Evolutionary conservation across 2,888 invertebrate species (phyloP).

Genomic region (Eremobia ochroleuca): DNA sequence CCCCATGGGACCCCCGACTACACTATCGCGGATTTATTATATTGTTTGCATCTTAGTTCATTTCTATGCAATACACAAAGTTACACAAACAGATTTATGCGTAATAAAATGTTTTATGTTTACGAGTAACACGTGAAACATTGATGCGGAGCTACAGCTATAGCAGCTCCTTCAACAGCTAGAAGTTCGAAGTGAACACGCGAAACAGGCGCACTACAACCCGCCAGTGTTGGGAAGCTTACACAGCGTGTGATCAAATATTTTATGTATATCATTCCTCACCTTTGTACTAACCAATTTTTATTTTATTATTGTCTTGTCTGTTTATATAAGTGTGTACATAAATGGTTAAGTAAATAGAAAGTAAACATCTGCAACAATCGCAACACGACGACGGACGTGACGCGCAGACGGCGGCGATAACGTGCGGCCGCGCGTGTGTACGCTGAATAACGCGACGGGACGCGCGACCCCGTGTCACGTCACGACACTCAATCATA

Average conservation of each 20-base stretch:
- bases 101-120: conserved; percentile 23
- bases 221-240: not conserved
- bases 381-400: not conserved
- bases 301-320: too few relatives aligned
- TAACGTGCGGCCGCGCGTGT: not conserved
- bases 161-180: not conserved
- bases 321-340: not conserved
- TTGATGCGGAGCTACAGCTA: not conserved
- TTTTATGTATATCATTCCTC: not conserved
- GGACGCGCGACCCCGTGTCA: conserved; percentile 8
- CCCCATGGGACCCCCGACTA: conserved; percentile 17
- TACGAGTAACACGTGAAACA: not conserved
- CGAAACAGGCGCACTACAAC: not conserved
- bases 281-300: too few relatives aligned
- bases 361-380: not conserved
- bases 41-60: conserved; percentile 2
- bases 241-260: not conserved
- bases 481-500: conserved; percentile 6
- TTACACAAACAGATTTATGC: conserved; percentile 26
- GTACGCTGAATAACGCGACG: not conserved
- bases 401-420: conserved; percentile 8
- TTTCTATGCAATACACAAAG: not conserved
- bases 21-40: not conserved
- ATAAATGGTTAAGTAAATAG: not conserved
- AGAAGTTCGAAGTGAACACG: not conserved